Percentiles rank a stretch among this genome's conserved stretches.
These are phyloP conservation scores for Erinaceus europaeus DNA, from an alignment of 2,113 vertebrate genomes.

Conservation along the genomic window DNA sequence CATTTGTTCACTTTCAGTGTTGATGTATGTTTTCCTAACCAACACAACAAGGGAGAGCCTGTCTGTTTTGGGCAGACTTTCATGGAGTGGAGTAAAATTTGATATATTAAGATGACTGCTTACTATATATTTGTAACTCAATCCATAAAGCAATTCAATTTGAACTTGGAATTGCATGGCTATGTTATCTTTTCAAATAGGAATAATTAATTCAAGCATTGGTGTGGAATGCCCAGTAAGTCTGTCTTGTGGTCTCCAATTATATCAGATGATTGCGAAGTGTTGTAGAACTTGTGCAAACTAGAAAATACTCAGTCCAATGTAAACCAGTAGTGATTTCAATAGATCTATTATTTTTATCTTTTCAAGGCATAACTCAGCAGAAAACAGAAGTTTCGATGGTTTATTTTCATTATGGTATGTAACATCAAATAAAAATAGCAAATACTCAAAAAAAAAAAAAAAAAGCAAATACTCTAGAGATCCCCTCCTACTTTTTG, in stretches of 20 bases:
- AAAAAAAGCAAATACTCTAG: too few relatives aligned
- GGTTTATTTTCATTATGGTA: too few relatives aligned
- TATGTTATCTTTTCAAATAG: conserved; percentile 8
- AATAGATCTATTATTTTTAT: neutral
- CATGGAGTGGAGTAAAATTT: too few relatives aligned
- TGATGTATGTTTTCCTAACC: neutral
- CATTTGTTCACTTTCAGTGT: too few relatives aligned
- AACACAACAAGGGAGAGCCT: neutral
- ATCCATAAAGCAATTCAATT: neutral
- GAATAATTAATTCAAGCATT: neutral
- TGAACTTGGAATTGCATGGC: neutral
- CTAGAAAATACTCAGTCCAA: neutral
- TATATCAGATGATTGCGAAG: neutral
- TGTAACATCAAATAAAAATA: too few relatives aligned
- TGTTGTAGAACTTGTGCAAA: neutral
- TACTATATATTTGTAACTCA: neutral
- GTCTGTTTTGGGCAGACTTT: neutral
- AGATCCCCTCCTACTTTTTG: neutral
- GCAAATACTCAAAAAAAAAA: too few relatives aligned
- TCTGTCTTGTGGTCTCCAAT: neutral
- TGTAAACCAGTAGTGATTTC: neutral
- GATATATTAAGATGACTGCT: neutral
- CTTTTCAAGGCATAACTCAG: neutral
- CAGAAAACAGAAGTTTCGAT: neutral
- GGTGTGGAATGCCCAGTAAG: neutral